Conservation (phyloP, 2,113 vertebrate genomes). For the Thryonomys swinderianus region DNA sequence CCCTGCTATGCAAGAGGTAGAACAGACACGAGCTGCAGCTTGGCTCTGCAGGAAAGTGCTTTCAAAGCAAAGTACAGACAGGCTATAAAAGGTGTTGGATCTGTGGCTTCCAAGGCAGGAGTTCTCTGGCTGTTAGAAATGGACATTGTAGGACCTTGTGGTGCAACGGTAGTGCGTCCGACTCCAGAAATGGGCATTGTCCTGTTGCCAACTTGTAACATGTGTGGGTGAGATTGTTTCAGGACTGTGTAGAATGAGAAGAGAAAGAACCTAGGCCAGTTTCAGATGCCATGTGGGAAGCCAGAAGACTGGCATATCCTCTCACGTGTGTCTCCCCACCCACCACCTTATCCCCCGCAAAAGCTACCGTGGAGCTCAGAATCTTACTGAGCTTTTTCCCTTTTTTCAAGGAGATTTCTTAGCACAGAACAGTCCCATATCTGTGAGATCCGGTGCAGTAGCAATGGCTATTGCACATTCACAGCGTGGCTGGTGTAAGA, state of each 20-base stretch:
- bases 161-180: too few relatives aligned
- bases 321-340: slow-evolving; percentile 18
- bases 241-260: slow-evolving; percentile 14
- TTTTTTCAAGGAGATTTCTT: not conserved
- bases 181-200: slow-evolving; percentile 46
- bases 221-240: slow-evolving; percentile 59
- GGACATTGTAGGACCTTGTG: too few relatives aligned
- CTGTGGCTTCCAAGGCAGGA: not conserved
- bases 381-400: not conserved
- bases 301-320: not conserved
- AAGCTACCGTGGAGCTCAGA: not conserved
- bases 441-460: not conserved
- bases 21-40: not conserved
- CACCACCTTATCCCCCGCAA: not conserved
- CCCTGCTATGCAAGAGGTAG: not conserved
- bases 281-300: slow-evolving; percentile 51
- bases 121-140: slow-evolving; percentile 34
- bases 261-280: not conserved
- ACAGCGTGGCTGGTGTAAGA: not conserved
- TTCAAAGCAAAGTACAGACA: not conserved
- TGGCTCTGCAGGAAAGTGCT: not conserved
- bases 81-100: not conserved
- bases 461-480: not conserved
- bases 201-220: not conserved
- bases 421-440: not conserved